These are phyloP conservation scores for Trichogramma pretiosum DNA, from an alignment of 1,140 invertebrate species.

Conservation along the genomic window DNA sequence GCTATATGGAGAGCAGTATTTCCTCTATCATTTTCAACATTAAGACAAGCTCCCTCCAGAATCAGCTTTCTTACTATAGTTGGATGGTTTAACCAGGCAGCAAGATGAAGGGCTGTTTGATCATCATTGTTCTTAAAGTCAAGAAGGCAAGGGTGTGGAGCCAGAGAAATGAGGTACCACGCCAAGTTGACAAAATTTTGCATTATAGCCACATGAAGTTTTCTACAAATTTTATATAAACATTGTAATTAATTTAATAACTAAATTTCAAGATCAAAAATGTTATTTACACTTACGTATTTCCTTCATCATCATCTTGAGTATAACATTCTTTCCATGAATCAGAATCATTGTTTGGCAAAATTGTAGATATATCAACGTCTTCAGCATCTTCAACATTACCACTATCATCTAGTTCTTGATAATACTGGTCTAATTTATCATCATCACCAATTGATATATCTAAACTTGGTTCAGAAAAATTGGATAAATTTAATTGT, in stretches of 20 bases:
- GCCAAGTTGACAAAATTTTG: slow-evolving; percentile 58
- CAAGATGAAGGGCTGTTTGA: slow-evolving; percentile 64
- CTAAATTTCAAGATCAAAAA: background rate
- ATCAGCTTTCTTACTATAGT: slow-evolving; percentile 57
- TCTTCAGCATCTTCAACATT: too few relatives aligned
- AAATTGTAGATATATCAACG: background rate
- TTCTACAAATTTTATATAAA: slow-evolving; percentile 46
- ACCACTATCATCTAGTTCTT: too few relatives aligned
- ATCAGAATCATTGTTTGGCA: background rate
- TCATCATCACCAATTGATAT: too few relatives aligned
- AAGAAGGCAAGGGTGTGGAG: slow-evolving; percentile 57
- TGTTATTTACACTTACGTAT: too few relatives aligned
- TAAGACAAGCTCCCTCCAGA: slow-evolving; percentile 55
- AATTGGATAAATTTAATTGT: too few relatives aligned
- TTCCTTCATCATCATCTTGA: too few relatives aligned
- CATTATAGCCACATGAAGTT: slow-evolving; percentile 69
- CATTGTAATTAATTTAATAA: background rate
- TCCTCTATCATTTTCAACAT: slow-evolving; percentile 31
- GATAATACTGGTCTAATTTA: too few relatives aligned
- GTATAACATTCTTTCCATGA: too few relatives aligned
- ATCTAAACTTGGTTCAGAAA: too few relatives aligned
- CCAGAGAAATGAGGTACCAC: slow-evolving; percentile 54
- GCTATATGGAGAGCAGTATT: slow-evolving; percentile 54
- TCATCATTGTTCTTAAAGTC: slow-evolving; percentile 58
- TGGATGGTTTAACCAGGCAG: slow-evolving; percentile 56